Conservation (phyloP, 1,140 invertebrate species). For the Eriocheir sinensis region DNA sequence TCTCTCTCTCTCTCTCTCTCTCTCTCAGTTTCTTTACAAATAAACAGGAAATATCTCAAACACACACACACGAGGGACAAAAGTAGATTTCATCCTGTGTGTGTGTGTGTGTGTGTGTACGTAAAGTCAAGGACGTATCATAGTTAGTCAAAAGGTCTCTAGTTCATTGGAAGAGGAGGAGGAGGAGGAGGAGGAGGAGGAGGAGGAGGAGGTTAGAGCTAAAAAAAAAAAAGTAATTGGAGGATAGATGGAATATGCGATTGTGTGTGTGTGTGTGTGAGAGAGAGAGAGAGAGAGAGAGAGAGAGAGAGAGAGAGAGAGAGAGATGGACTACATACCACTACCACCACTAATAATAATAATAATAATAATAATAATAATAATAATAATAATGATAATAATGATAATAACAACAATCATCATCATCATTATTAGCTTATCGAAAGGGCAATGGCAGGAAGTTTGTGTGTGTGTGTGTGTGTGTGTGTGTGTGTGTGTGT, state of each 20-base stretch:
- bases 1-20: no score
- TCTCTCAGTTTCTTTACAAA: no score
- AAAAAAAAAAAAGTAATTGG: neutral
- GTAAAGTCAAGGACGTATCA: neutral
- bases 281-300: slow-evolving; percentile 45
- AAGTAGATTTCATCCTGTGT: neutral
- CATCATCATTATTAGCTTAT: neutral
- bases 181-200: no score
- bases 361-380: slow-evolving; percentile 13
- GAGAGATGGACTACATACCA: neutral
- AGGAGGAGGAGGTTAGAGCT: neutral
- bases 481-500: slow-evolving; percentile 4
- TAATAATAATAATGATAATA: neutral
- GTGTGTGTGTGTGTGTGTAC: neutral
- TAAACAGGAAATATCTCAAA: no score
- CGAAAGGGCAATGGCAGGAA: neutral
- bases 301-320: slow-evolving; percentile 27
- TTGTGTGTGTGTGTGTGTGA: neutral
- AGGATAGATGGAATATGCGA: neutral
- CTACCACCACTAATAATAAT: neutral
- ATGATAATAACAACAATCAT: neutral
- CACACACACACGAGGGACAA: neutral
- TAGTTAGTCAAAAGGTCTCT: neutral
- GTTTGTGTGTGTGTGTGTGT: slow-evolving; percentile 13
- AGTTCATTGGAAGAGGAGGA: neutral